Base-by-base conservation (phyloP, 2,797 vertebrate genomes). In the Babyrousa celebensis region DNA sequence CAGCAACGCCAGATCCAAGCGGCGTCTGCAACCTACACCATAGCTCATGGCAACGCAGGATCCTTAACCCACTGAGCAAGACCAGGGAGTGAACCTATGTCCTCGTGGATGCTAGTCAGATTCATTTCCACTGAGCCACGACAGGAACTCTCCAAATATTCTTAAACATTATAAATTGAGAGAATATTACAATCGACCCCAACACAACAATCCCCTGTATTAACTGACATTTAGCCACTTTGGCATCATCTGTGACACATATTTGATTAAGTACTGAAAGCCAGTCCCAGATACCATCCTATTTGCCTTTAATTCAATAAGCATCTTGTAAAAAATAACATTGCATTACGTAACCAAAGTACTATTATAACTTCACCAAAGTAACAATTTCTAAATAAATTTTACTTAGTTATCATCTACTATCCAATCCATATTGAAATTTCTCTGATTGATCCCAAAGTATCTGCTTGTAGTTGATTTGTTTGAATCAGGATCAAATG, bases 161-260 rank as follows among this genome's bases (percentile, higher is more conserved):
- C 79, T 74, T 36, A 88, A 97, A 85, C 27, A 58, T 87, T 85
- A 71, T 68, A 85, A 91, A 43, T 63, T 60, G 32, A 92, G 65
- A 95, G 29, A 90, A 17, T 62, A 23, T 74, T 72, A 67, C 32
- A 84, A 58, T 72, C 85, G 91, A 17, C 18, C 12, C 14, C 29
- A 15, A 68, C 27, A 36, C 71, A 62, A 18, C 29, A 74, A 62
- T 89, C 25, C 63, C 60, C 29, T 78, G 29, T 62, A 74, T 82
- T 85, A 91, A 23, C 16, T 72, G 43, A 12, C 32, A 29, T 17
- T 65, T 16, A n/a, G 60, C 20, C 60, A 62, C 18, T 71, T 65
- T 63, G 25, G 17, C 2, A 67, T 75, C 12, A 56, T 88, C 29
- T 95, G 15, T 56, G 70, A 32, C 83, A 71, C 7, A 32, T 89